Percentiles rank a stretch among this genome's conserved stretches.
Conservation (phyloP, 2,888 invertebrate species). For the Plutella xylostella region DNA sequence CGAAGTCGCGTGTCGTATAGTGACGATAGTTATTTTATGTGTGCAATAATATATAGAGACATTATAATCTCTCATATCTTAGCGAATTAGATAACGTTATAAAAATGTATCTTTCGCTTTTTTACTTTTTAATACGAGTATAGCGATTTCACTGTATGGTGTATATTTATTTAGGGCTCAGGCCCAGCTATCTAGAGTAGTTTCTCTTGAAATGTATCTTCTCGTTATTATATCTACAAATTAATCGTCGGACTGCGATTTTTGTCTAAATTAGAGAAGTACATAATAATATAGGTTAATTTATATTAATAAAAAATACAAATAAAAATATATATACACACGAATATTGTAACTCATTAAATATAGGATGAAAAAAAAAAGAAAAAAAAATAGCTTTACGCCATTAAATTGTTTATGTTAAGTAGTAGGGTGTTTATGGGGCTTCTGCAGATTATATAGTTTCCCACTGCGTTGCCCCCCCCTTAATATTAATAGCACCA, state of each 20-base stretch:
- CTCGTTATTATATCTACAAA: slow-evolving; percentile 13
- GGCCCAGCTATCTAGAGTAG: not conserved
- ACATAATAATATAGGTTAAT: slow-evolving; percentile 61
- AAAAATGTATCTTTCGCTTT: slow-evolving; percentile 53
- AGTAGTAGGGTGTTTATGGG: slow-evolving; percentile 46
- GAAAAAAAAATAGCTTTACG: slow-evolving; percentile 62
- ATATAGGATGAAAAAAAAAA: slow-evolving; percentile 45
- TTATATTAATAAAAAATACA: slow-evolving; percentile 54
- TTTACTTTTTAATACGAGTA: slow-evolving; percentile 33
- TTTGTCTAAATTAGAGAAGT: slow-evolving; percentile 63
- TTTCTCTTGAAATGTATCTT: not conserved
- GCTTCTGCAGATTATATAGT: slow-evolving; percentile 43
- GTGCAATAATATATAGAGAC: slow-evolving; percentile 59
- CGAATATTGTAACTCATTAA: slow-evolving; percentile 58
- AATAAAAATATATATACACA: slow-evolving; percentile 70
- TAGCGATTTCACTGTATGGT: slow-evolving; percentile 11
- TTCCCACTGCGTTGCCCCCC: slow-evolving; percentile 43
- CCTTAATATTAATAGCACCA: slow-evolving; percentile 33
- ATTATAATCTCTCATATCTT: slow-evolving; percentile 58
- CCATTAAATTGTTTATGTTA: slow-evolving; percentile 65
- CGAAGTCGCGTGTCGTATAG: too few relatives aligned
- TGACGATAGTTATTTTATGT: slow-evolving; percentile 57
- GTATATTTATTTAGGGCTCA: slow-evolving; percentile 5
- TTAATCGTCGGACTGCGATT: slow-evolving; percentile 63
- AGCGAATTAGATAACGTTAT: slow-evolving; percentile 56